Conservation (phyloP, 2,113 vertebrate genomes). For the Crotalus horridus region DNA sequence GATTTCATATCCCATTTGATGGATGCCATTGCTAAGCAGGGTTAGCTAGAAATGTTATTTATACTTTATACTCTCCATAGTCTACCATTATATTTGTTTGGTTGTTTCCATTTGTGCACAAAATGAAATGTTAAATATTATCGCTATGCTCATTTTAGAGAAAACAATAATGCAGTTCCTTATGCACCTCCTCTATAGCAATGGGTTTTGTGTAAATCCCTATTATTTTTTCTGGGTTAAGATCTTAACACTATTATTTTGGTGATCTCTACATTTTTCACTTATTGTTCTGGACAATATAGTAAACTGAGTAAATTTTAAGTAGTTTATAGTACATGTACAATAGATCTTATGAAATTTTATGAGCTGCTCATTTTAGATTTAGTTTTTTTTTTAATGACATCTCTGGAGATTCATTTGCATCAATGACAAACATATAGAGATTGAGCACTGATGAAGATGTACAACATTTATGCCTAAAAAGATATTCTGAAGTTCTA, state of each 20-base stretch:
- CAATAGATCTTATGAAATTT: not conserved
- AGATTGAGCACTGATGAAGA: not conserved
- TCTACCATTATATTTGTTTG: not conserved
- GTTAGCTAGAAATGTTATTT: not conserved
- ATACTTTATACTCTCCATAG: not conserved
- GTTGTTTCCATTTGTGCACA: not conserved
- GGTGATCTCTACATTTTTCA: not conserved
- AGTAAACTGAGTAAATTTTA: not conserved
- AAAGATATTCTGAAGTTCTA: not conserved
- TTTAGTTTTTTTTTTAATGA: not conserved
- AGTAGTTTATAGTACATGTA: not conserved
- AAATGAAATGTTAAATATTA: not conserved
- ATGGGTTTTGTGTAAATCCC: not conserved
- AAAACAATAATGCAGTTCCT: not conserved
- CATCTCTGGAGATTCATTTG: not conserved
- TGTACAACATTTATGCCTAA: not conserved
- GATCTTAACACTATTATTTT: not conserved
- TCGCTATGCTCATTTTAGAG: not conserved
- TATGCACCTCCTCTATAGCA: not conserved
- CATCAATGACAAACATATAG: not conserved
- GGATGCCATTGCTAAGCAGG: not conserved
- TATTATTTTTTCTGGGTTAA: not conserved
- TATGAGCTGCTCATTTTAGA: not conserved
- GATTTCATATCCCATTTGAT: not conserved
- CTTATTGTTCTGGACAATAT: not conserved